Conservation (phyloP, 2,113 vertebrate genomes). For the Heterocephalus glaber region DNA sequence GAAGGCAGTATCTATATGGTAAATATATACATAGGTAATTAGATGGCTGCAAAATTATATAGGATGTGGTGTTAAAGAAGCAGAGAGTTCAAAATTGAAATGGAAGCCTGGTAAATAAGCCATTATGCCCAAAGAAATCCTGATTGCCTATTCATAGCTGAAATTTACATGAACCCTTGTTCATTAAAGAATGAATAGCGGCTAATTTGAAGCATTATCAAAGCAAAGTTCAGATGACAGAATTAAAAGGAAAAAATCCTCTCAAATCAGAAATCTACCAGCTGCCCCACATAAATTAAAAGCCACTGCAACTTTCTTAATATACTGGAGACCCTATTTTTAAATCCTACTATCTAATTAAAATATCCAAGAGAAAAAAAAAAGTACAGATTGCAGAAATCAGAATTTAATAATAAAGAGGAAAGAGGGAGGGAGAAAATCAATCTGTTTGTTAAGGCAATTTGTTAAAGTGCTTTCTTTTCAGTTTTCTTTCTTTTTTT, state of each 20-base stretch:
- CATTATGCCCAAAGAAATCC: conserved; percentile 82
- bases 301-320: conserved; percentile 71
- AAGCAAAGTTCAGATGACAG: conserved; percentile 84
- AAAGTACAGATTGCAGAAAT: conserved; percentile 65
- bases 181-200: conserved; percentile 87
- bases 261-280: conserved; percentile 82
- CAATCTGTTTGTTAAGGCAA: conserved; percentile 58
- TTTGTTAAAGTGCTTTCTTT: background rate
- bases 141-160: conserved; percentile 86
- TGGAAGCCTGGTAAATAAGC: conserved; percentile 82
- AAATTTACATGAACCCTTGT: conserved; percentile 81
- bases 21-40: conserved; percentile 75
- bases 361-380: conserved; percentile 51
- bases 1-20: conserved; percentile 49
- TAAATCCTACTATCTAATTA: conserved; percentile 74
- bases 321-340: conserved; percentile 74
- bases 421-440: conserved; percentile 47
- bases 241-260: conserved; percentile 75
- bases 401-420: conserved; percentile 70
- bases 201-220: conserved; percentile 84
- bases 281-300: conserved; percentile 78
- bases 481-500: background rate
- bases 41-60: conserved; percentile 70
- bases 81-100: conserved; percentile 82
- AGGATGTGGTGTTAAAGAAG: conserved; percentile 60